phyloP scores from a whole-genome alignment of 2,888 invertebrate genomes.

The Sminthurides aquaticus region DNA sequence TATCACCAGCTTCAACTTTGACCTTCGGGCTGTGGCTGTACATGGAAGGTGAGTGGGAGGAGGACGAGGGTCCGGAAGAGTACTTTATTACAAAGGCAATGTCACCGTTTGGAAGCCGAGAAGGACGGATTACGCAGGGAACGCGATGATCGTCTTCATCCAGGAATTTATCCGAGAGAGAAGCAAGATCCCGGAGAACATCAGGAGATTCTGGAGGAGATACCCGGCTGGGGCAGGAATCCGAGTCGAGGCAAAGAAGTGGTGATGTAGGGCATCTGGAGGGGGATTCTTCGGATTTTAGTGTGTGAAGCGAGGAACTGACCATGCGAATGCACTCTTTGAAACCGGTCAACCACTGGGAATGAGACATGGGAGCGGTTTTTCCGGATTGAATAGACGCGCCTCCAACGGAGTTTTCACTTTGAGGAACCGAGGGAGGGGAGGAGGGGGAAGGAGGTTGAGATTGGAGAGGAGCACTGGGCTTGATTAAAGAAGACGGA shows the following conservation, averaged over 20 bases:
- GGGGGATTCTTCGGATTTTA: constrained; percentile 3
- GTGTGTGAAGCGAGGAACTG: constrained; percentile 21
- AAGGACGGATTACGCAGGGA: constrained; percentile 44
- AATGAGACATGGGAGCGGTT: background rate
- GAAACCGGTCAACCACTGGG: constrained; percentile 28
- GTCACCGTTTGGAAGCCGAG: constrained; percentile 48
- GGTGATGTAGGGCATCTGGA: background rate
- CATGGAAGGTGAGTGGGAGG: constrained; percentile 16
- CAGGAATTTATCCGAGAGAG: background rate
- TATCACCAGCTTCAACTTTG: background rate
- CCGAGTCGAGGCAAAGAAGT: background rate
- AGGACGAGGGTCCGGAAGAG: background rate
- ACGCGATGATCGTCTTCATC: constrained; percentile 4
- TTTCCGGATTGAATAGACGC: background rate
- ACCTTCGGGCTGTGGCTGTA: background rate
- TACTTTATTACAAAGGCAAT: constrained; percentile 47
- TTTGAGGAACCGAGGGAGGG: background rate
- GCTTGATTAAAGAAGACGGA: background rate
- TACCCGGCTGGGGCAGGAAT: background rate
- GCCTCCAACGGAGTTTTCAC: background rate
- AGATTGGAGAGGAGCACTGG: background rate
- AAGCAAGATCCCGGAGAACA: background rate
- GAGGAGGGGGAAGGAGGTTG: background rate
- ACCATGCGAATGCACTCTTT: constrained; percentile 37
- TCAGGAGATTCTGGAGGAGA: background rate